Evolutionary conservation across 2,888 invertebrate species (phyloP), one percentile per base, ranked within the genome.

Genomic region (Apotomis turbidana): DNA sequence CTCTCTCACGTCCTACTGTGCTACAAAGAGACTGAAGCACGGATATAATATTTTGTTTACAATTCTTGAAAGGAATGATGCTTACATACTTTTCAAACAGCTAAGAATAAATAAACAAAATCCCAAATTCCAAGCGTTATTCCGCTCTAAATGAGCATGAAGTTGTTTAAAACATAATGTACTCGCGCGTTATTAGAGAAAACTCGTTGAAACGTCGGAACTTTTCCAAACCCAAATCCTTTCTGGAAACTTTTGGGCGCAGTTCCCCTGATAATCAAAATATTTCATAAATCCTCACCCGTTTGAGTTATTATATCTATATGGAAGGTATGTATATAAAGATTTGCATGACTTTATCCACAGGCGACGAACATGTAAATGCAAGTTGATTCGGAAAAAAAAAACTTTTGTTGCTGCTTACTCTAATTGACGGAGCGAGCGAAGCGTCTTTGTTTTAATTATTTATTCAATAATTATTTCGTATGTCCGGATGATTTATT

Each of bases 211-310:
- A 75, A 75, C 69, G 68, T 73, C 72, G 44, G 59, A 74, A 68
- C 68, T 72, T 75, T 73, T 73, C 59, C 73, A 58, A 70, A 68
- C 75, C 74, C 74, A 68, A 71, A 74, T 73, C 74, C 75, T 74
- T 75, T 71, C 66, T 49, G 58, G 49, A 67, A 74, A 75, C 71
- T 74, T 75, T 74, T 68, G 70, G 74, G 72, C 54, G 71, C 64
- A 67, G 68, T 63, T 75, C 75, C 75, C 73, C 60, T 73, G 75
- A 75, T 74, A 74, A 72, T 74, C 73, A 68, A 67, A 71, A 71
- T 68, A 68, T 67, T 69, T 68, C 68, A 62, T 55, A 71, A 71
- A 68, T 71, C 67, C 71, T 12, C 66, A 60, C 68, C 57, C 55
- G 68, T 68, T 71, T 55, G 49, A 67, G 55, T 60, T 54, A 66